Evolutionary conservation across 1,140 invertebrate genomes (phyloP).

Genomic region (Drosophila pectinifera): DNA sequence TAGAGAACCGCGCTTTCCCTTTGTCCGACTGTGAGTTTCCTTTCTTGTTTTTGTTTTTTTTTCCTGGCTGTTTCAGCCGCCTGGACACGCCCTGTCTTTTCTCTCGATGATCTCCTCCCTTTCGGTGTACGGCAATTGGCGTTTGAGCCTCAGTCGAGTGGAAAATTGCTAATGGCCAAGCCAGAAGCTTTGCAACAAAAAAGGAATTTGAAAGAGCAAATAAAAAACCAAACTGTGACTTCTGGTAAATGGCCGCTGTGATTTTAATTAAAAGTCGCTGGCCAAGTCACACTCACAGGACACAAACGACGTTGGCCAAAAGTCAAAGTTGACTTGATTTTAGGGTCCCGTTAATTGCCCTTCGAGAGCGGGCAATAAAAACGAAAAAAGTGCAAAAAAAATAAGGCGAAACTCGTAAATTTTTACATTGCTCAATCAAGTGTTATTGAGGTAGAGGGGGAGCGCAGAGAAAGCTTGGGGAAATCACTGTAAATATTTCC

Average conservation of each 20-base stretch:
- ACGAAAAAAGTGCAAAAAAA: conserved; percentile 22
- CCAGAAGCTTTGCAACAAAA: conserved; percentile 19
- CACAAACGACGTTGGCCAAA: conserved; percentile 54
- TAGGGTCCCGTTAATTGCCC: conserved; percentile 70
- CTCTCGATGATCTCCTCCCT: conserved; percentile 37
- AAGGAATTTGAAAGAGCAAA: conserved; percentile 13
- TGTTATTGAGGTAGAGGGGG: conserved; percentile 42
- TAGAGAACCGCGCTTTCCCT: conserved; percentile 36
- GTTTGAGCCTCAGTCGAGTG: conserved; percentile 64
- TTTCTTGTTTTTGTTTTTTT: background rate
- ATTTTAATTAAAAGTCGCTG: conserved; percentile 75
- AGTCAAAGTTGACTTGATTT: conserved; percentile 80
- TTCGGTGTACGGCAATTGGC: conserved; percentile 47
- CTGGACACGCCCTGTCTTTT: conserved; percentile 53
- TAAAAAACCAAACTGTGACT: conserved; percentile 53
- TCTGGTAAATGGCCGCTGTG: conserved; percentile 69
- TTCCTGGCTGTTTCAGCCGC: background rate
- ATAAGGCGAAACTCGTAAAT: conserved; percentile 50
- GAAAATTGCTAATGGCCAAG: conserved; percentile 76
- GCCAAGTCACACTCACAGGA: conserved; percentile 26
- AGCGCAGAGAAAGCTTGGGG: conserved; percentile 27
- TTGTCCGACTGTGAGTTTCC: conserved; percentile 29
- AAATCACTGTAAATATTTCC: conserved; percentile 70
- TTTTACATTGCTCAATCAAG: conserved; percentile 76
- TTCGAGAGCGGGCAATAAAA: conserved; percentile 12